Conservation (phyloP, 2,113 vertebrate species). For the Cygnus atratus region DNA sequence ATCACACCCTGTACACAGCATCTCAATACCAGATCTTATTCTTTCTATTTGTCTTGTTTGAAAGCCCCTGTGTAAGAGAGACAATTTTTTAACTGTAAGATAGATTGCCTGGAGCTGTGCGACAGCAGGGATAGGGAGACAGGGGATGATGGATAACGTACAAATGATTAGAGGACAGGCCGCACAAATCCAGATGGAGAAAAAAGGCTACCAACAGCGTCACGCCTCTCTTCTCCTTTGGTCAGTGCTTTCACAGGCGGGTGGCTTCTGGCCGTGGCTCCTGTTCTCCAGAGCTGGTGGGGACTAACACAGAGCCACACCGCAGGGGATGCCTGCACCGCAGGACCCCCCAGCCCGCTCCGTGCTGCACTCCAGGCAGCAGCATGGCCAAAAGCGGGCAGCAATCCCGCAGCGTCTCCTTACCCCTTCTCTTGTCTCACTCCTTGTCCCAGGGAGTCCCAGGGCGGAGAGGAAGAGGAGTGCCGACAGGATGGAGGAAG, state of each 20-base stretch:
- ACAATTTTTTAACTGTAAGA: constrained; percentile 69
- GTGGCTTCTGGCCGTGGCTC: not conserved
- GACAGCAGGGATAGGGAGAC: constrained; percentile 48
- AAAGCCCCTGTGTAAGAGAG: constrained; percentile 70
- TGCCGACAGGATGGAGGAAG: too few species aligned
- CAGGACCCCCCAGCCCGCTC: not conserved
- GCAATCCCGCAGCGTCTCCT: not conserved
- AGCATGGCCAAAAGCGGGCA: too few species aligned
- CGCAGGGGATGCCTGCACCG: accelerated
- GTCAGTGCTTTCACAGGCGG: not conserved
- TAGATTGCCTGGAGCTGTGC: constrained; percentile 63
- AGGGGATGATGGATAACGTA: constrained; percentile 40
- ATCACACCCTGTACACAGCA: constrained; percentile 26
- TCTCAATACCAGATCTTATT: constrained; percentile 47
- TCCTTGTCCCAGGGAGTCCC: too few species aligned
- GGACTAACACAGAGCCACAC: not conserved
- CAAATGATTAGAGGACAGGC: constrained; percentile 64
- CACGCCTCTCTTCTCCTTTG: constrained; percentile 6
- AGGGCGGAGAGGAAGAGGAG: not conserved
- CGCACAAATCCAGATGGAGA: constrained; percentile 40
- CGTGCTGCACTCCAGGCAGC: too few species aligned
- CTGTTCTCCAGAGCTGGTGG: not conserved
- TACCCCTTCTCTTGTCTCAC: not conserved
- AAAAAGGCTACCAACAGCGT: not conserved
- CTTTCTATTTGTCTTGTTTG: constrained; percentile 70